A percentile compares a stretch with the other conserved stretches of the same genome.
These are phyloP conservation scores for Drosophila paucipuncta DNA, from an alignment of 2,888 invertebrate species.

Conservation along the genomic window DNA sequence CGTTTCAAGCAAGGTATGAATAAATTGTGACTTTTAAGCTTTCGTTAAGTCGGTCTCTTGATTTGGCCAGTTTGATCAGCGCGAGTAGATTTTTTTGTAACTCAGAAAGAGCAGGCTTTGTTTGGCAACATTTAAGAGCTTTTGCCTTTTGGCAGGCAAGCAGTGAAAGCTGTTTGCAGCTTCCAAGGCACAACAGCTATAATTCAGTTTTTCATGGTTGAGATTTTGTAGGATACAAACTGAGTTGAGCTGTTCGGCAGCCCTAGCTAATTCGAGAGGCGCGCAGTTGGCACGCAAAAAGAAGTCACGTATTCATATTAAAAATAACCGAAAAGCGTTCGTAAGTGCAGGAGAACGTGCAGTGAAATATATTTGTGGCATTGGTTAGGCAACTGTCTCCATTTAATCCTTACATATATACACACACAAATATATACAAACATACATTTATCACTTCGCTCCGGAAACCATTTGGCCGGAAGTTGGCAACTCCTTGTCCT, in stretches of 20 bases:
- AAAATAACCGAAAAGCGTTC: slow-evolving; percentile 76
- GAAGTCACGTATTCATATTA: slow-evolving; percentile 77
- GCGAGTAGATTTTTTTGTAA: not conserved
- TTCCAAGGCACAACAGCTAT: not conserved
- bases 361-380: slow-evolving; percentile 69
- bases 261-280: slow-evolving; percentile 1
- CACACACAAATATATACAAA: not conserved
- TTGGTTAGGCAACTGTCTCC: slow-evolving; percentile 10
- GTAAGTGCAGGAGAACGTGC: slow-evolving; percentile 78
- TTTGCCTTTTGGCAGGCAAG: not conserved
- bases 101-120: not conserved
- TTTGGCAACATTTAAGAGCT: not conserved
- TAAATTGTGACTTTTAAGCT: not conserved
- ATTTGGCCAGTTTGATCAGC: not conserved
- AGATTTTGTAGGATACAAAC: not conserved
- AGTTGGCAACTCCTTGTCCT: slow-evolving; percentile 35
- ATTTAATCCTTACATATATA: not conserved
- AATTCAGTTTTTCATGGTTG: not conserved
- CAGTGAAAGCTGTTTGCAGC: not conserved
- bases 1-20: not conserved
- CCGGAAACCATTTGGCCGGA: slow-evolving; percentile 8
- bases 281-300: slow-evolving; percentile 16
- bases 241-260: slow-evolving; percentile 5
- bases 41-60: not conserved
- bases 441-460: not conserved